phyloP scores from a whole-genome alignment of 2,888 invertebrate species.

The Rapana venosa region DNA sequence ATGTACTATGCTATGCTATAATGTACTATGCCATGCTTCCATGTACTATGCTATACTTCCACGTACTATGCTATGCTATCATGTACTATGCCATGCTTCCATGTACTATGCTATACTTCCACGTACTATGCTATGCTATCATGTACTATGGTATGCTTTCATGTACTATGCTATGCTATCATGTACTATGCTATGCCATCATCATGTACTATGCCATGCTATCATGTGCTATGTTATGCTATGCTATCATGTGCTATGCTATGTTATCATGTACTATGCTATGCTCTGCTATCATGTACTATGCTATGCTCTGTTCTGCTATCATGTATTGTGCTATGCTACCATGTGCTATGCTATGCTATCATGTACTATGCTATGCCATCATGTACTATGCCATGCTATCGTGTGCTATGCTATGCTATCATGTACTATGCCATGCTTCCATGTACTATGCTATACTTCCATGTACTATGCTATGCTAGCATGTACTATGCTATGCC shows the following conservation, averaged over 20 bases:
- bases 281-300: background rate
- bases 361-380: background rate
- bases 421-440: background rate
- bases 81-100: background rate
- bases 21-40: background rate
- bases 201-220: too few species aligned
- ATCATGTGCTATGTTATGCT: background rate
- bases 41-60: too few species aligned
- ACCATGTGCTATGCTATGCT: background rate
- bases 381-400: background rate
- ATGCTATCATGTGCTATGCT: background rate
- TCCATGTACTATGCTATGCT: background rate
- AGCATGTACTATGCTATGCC: background rate
- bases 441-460: background rate
- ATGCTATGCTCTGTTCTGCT: too few species aligned
- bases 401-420: background rate
- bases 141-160: background rate
- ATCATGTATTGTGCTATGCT: background rate
- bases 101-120: background rate
- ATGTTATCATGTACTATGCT: background rate
- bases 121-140: background rate
- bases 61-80: background rate
- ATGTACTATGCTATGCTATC: background rate
- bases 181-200: background rate
- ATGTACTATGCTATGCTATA: background rate